Evolutionary conservation across 2,888 invertebrate genomes (phyloP).

Genomic region (Nemotelus pantherinus): DNA sequence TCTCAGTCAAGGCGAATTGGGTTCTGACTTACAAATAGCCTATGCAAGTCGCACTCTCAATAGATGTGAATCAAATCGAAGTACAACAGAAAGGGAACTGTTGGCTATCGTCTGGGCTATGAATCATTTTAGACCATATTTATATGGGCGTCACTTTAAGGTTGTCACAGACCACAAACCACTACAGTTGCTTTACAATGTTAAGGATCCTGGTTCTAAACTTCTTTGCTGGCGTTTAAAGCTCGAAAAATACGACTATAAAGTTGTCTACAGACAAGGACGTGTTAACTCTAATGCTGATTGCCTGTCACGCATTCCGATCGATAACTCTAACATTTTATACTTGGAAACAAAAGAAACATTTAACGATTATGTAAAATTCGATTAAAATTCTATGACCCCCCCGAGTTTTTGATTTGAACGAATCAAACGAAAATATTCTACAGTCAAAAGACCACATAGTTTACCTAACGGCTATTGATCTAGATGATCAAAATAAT

Average conservation of each 20-base stretch:
- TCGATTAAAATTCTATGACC: too few relatives aligned
- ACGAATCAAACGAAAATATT: background rate
- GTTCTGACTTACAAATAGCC: too few relatives aligned
- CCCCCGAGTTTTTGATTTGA: background rate
- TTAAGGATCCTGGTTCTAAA: background rate
- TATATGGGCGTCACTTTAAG: background rate
- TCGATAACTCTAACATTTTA: background rate
- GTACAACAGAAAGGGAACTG: too few relatives aligned
- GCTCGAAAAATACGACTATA: background rate
- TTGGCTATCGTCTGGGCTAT: too few relatives aligned
- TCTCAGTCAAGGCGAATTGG: too few relatives aligned
- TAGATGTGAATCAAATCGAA: too few relatives aligned
- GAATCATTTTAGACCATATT: background rate
- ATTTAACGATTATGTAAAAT: too few relatives aligned
- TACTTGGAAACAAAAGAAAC: too few relatives aligned
- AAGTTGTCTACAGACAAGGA: constrained; percentile 1
- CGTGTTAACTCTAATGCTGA: constrained; percentile 31
- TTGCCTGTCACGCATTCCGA: constrained; percentile 10
- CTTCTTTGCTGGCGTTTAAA: background rate
- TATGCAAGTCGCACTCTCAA: too few relatives aligned
- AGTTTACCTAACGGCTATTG: too few relatives aligned
- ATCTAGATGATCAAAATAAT: too few relatives aligned
- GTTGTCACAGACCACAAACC: too few relatives aligned
- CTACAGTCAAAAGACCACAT: background rate
- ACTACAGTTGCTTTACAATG: constrained; percentile 1